Percentiles rank a stretch among this genome's conserved stretches.
Conservation (phyloP, 1,140 invertebrate species). For the Drosophila trapezifrons region DNA sequence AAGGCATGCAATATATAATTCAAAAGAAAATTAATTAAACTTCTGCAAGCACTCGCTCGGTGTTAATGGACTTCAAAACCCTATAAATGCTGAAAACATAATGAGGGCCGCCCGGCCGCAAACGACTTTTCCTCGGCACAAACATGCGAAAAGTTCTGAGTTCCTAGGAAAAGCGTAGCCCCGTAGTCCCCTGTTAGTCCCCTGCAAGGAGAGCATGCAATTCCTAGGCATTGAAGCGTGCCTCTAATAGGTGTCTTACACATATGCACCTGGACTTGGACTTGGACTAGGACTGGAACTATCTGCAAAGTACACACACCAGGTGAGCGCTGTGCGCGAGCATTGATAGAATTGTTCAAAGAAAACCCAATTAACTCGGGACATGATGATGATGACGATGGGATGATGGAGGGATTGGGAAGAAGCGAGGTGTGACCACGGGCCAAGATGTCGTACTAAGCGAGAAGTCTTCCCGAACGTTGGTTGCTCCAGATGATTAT, state of each 20-base stretch:
- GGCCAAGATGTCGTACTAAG: slow-evolving; percentile 36
- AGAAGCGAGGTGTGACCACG: slow-evolving; percentile 73
- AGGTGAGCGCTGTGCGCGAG: slow-evolving; percentile 24
- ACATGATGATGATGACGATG: slow-evolving; percentile 44
- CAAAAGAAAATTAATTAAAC: slow-evolving; percentile 32
- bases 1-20: slow-evolving; percentile 4
- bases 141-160: slow-evolving; percentile 35
- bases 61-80: slow-evolving; percentile 44
- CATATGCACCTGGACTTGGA: slow-evolving; percentile 23
- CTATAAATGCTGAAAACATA: slow-evolving; percentile 28
- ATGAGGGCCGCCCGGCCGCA: slow-evolving; percentile 21
- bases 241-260: slow-evolving; percentile 67
- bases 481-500: slow-evolving; percentile 67
- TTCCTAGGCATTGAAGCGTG: slow-evolving; percentile 69
- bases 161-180: slow-evolving; percentile 32
- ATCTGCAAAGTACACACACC: slow-evolving; percentile 22
- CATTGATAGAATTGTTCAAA: slow-evolving; percentile 76
- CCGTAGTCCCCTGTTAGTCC: slow-evolving; percentile 6
- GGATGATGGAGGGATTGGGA: slow-evolving; percentile 44
- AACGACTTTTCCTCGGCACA: slow-evolving; percentile 24
- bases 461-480: slow-evolving; percentile 10
- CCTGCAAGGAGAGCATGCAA: slow-evolving; percentile 35
- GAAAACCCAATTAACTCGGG: slow-evolving; percentile 58
- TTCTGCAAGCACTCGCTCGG: slow-evolving; percentile 19
- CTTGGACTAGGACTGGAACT: slow-evolving; percentile 13